Conservation (phyloP, 2,113 vertebrate genomes). For the Calidris pygmaea region DNA sequence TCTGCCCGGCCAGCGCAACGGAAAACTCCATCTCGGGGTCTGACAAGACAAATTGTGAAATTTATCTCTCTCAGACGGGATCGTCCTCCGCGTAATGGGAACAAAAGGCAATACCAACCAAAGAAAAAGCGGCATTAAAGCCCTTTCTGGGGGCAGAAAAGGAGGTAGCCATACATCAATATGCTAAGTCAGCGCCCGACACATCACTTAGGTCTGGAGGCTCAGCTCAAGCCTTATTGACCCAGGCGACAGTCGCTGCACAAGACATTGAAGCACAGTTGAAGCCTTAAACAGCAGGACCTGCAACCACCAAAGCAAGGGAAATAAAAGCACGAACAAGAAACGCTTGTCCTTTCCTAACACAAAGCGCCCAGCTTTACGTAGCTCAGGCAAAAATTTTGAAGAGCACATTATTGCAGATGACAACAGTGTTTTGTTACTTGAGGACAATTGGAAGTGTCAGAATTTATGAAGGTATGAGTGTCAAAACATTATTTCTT, state of each 20-base stretch:
- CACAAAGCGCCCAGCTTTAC: neutral
- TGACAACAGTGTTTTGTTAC: neutral
- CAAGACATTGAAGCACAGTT: neutral
- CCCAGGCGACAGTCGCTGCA: neutral
- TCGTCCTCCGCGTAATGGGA: slow-evolving; percentile 9
- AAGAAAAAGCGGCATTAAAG: neutral
- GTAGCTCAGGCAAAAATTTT: neutral
- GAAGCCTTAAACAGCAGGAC: neutral
- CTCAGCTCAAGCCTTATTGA: slow-evolving; percentile 29
- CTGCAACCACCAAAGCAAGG: neutral
- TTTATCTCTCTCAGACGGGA: slow-evolving; percentile 38
- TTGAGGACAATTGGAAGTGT: neutral
- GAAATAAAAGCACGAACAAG: neutral
- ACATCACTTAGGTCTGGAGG: neutral
- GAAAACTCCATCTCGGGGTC: slow-evolving; percentile 39
- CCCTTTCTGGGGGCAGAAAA: neutral
- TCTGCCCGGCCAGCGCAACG: neutral
- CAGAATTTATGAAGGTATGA: slow-evolving; percentile 9
- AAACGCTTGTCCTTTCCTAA: neutral
- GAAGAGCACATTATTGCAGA: neutral
- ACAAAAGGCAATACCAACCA: slow-evolving; percentile 7
- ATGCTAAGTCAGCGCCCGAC: neutral
- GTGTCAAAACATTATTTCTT: slow-evolving; percentile 30
- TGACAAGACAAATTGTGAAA: slow-evolving; percentile 67
- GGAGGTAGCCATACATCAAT: neutral